phyloP scores from a whole-genome alignment of 2,113 vertebrate genomes.

The Emydocephalus ijimae region DNA sequence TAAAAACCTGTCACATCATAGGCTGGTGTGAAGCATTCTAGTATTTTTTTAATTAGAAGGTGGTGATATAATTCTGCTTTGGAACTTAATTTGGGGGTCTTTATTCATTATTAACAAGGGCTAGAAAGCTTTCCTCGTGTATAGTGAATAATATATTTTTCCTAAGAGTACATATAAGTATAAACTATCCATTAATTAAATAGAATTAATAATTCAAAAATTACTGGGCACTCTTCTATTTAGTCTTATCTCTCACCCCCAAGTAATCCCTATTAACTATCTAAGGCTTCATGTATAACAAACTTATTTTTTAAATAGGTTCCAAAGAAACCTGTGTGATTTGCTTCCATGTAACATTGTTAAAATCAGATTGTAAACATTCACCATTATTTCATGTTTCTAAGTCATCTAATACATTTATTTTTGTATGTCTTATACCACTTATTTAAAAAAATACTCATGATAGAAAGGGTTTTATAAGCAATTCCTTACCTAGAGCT shows the following conservation, averaged over 20 bases:
- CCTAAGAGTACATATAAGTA: not conserved
- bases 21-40: not conserved
- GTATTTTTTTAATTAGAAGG: not conserved
- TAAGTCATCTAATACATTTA: slow-evolving; percentile 7
- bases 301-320: not conserved
- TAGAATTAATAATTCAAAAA: not conserved
- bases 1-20: not conserved
- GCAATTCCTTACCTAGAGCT: slow-evolving; percentile 49
- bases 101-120: not conserved
- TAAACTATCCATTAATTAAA: not conserved
- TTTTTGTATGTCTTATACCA: slow-evolving; percentile 24
- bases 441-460: slow-evolving; percentile 33
- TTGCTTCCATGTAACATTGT: not conserved
- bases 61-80: not conserved
- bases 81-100: not conserved
- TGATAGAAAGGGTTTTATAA: slow-evolving; percentile 56
- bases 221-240: not conserved
- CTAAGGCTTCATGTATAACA: not conserved
- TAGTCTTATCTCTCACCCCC: not conserved
- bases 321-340: not conserved
- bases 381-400: not conserved
- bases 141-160: not conserved
- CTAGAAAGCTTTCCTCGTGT: not conserved
- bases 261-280: slow-evolving; percentile 6
- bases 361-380: not conserved